Percentiles rank a stretch among this genome's conserved stretches.
These are phyloP conservation scores for Neotoma lepida DNA, from an alignment of 2,113 vertebrate species.

Conservation along the genomic window DNA sequence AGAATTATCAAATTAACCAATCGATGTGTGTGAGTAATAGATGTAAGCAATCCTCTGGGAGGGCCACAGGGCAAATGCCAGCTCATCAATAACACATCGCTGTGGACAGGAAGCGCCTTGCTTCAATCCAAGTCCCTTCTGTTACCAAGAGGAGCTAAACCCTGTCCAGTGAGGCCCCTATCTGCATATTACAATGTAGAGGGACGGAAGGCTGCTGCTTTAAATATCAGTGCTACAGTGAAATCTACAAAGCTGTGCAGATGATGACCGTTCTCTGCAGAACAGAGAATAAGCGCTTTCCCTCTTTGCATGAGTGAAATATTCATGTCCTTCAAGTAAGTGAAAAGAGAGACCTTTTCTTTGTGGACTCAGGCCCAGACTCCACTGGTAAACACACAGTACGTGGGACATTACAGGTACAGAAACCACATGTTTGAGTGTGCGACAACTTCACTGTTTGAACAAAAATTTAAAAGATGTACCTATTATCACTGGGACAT, in stretches of 20 bases:
- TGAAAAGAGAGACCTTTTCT: conserved; percentile 27
- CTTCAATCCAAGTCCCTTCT: conserved; percentile 87
- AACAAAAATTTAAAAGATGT: conserved; percentile 70
- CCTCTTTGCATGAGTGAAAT: conserved; percentile 57
- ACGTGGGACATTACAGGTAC: conserved; percentile 63
- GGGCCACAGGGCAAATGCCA: conserved; percentile 93
- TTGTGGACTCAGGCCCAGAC: conserved; percentile 37
- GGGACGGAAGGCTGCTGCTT: conserved; percentile 79
- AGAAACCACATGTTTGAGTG: conserved; percentile 66
- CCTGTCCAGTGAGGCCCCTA: not conserved
- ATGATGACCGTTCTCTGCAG: conserved; percentile 50
- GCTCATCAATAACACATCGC: conserved; percentile 92
- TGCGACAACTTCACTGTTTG: conserved; percentile 65
- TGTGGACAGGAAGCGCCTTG: conserved; percentile 86
- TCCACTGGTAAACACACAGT: conserved; percentile 63
- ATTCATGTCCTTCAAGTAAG: conserved; percentile 37
- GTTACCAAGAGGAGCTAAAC: conserved; percentile 82
- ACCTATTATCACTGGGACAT: conserved; percentile 80
- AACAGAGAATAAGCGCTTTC: conserved; percentile 47
- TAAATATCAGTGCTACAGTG: conserved; percentile 73
- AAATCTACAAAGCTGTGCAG: conserved; percentile 65
- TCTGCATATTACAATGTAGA: conserved; percentile 74
- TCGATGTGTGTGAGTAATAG: conserved; percentile 93
- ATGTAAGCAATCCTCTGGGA: conserved; percentile 90
- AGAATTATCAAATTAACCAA: conserved; percentile 99